Conservation (phyloP, 2,113 vertebrate species). For the Phainopepla nitens region DNA sequence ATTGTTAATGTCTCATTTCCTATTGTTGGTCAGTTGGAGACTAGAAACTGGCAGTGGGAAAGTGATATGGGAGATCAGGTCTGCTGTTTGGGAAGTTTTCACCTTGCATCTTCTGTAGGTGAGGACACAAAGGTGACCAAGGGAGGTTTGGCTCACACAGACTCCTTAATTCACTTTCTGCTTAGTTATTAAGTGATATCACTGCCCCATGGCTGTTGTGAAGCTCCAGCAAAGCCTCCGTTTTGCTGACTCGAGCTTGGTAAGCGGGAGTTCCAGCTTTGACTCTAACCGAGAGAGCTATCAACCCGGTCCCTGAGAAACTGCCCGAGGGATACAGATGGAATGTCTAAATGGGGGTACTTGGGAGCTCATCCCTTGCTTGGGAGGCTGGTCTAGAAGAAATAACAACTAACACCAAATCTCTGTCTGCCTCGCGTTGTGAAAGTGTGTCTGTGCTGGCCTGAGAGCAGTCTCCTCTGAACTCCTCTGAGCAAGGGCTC, state of each 20-base stretch:
- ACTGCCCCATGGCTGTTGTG: neutral
- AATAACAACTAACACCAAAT: neutral
- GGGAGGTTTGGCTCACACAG: neutral
- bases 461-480: neutral
- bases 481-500: neutral
- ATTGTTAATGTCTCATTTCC: neutral
- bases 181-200: neutral
- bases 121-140: neutral
- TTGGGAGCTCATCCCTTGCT: neutral
- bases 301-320: neutral
- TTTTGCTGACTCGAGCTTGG: neutral
- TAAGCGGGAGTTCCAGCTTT: neutral
- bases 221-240: neutral
- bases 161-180: neutral
- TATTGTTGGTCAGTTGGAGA: no score
- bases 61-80: neutral
- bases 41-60: neutral
- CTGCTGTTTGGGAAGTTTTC: neutral
- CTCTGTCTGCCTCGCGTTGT: neutral
- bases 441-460: neutral
- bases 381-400: neutral
- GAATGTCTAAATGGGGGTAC: neutral
- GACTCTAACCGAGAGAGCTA: fast-evolving
- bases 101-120: neutral
- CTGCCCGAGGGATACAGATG: fast-evolving